Conservation (phyloP, 2,797 vertebrate genomes). For the Fratercula arctica region DNA sequence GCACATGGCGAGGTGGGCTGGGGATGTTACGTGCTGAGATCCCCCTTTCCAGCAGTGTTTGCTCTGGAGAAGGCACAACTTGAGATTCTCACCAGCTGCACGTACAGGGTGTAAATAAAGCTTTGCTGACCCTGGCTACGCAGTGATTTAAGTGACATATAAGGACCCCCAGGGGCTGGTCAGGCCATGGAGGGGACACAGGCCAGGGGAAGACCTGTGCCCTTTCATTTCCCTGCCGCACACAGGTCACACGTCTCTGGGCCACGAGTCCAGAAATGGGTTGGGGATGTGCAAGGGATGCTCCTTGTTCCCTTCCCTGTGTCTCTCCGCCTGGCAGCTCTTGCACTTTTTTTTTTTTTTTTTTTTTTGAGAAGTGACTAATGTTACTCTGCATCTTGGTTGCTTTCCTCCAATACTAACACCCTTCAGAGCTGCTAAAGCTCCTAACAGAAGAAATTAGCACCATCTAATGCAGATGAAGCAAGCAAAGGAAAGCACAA, state of each 20-base stretch:
- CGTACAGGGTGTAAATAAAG: not conserved
- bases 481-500: not conserved
- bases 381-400: not conserved
- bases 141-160: not conserved
- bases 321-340: not conserved
- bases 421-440: not conserved
- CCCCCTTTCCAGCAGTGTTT: not conserved
- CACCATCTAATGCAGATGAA: not conserved
- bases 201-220: not conserved
- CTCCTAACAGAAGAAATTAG: not conserved
- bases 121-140: not conserved
- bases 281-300: not conserved
- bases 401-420: not conserved
- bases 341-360: not conserved
- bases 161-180: not conserved
- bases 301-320: not conserved
- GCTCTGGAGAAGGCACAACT: not conserved
- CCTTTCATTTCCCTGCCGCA: not conserved
- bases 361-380: not conserved
- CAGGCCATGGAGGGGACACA: not conserved
- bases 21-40: accelerated
- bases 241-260: not conserved
- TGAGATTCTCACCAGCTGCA: not conserved
- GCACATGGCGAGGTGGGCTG: accelerated
- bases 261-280: not conserved